A percentile compares a stretch with the other conserved stretches of the same genome.
These are phyloP conservation scores for Apamea crenata DNA, from an alignment of 2,888 invertebrate genomes.

Conservation along the genomic window DNA sequence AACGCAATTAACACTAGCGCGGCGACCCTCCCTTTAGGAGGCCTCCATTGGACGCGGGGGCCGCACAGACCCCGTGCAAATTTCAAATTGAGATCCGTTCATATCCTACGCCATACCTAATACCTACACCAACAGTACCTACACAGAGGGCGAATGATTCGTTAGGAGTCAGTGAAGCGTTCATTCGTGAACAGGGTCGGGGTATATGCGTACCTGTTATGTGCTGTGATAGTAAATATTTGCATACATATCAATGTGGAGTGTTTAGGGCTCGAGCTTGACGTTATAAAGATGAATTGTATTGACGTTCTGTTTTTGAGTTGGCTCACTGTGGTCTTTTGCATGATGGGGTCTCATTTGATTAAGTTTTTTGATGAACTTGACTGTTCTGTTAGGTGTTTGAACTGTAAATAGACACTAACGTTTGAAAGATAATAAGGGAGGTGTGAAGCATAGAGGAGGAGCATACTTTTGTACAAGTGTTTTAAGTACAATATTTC, in stretches of 20 bases:
- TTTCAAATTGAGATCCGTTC: constrained; percentile 83
- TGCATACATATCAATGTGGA: constrained; percentile 87
- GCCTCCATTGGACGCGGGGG: constrained; percentile 77
- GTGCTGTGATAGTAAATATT: constrained; percentile 86
- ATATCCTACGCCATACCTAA: constrained; percentile 74
- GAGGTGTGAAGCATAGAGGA: neutral
- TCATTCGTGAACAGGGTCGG: constrained; percentile 87
- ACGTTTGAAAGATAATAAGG: neutral
- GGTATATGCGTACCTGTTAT: constrained; percentile 84
- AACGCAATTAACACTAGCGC: constrained; percentile 86
- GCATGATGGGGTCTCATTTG: constrained; percentile 7
- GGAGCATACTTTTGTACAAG: neutral
- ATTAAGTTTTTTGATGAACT: constrained; percentile 36
- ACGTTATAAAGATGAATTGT: constrained; percentile 67
- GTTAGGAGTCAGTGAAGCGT: constrained; percentile 87
- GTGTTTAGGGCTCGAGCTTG: constrained; percentile 74
- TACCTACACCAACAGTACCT: constrained; percentile 68
- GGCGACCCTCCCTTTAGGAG: constrained; percentile 67
- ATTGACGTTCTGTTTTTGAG: constrained; percentile 66
- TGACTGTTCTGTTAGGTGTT: neutral
- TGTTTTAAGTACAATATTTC: constrained; percentile 60
- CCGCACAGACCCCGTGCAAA: constrained; percentile 77
- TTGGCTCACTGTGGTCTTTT: constrained; percentile 25
- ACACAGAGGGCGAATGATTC: constrained; percentile 81
- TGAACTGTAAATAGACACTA: neutral